Evolutionary conservation across 2,113 vertebrate genomes (phyloP).

Genomic region (Nymphicus hollandicus): DNA sequence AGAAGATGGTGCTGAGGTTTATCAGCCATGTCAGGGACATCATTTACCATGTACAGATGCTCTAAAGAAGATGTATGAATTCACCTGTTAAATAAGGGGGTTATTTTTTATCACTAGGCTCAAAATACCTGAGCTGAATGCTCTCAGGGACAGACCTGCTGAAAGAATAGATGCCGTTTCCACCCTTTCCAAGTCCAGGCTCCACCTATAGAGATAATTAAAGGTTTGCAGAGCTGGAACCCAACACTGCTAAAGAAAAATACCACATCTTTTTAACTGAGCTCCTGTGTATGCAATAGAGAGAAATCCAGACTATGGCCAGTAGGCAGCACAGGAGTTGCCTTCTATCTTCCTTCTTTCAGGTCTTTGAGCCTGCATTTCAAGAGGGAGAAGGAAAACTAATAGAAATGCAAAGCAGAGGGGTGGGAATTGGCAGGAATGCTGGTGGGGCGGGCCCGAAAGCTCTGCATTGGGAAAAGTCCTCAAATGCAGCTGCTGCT

Average conservation of each 20-base stretch:
- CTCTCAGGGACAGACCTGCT: not conserved
- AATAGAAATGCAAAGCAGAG: constrained; percentile 30
- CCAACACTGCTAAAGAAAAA: constrained; percentile 2
- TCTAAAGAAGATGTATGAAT: not conserved
- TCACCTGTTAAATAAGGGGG: not conserved
- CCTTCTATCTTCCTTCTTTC: constrained; percentile 15
- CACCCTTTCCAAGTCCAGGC: not conserved
- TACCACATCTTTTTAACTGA: not conserved
- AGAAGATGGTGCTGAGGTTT: not conserved
- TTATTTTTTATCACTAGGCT: not conserved
- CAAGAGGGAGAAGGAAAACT: not conserved
- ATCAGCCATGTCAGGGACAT: not conserved
- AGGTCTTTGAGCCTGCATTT: not conserved
- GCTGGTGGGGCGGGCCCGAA: not conserved
- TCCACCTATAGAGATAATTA: constrained; percentile 17
- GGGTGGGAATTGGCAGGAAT: constrained; percentile 1
- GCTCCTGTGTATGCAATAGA: not conserved
- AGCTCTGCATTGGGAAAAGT: constrained; percentile 12
- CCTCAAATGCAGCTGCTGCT: constrained; percentile 57
- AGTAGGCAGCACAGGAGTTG: not conserved
- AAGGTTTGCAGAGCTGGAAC: not conserved
- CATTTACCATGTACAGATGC: not conserved
- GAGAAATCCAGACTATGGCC: not conserved
- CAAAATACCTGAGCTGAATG: not conserved
- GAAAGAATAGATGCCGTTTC: not conserved